Evolutionary conservation across 2,888 invertebrate genomes (phyloP).

Genomic region (Sussaba pulchella): DNA sequence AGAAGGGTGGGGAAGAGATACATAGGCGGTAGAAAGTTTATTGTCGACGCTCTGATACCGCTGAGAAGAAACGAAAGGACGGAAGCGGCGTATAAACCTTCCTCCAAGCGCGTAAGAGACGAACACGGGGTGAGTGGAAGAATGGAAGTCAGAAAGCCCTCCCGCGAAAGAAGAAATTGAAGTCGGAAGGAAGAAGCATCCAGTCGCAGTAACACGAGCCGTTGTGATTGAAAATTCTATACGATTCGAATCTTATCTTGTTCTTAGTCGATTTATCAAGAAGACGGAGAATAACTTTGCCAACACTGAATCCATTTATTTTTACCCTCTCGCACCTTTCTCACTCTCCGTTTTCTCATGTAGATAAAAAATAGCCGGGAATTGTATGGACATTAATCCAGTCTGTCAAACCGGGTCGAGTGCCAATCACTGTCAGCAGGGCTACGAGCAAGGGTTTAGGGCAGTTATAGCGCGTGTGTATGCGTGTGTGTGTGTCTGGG

Average conservation of each 20-base stretch:
- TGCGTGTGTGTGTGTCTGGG: not conserved
- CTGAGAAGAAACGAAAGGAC: slow-evolving; percentile 19
- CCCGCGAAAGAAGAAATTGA: slow-evolving; percentile 29
- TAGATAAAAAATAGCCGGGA: not conserved
- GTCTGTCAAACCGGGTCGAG: slow-evolving; percentile 30
- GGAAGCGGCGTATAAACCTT: slow-evolving; percentile 49
- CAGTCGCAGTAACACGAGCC: slow-evolving; percentile 36
- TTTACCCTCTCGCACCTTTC: not conserved
- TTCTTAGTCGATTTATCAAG: slow-evolving; percentile 39
- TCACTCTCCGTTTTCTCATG: not conserved
- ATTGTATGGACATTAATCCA: slow-evolving; percentile 21
- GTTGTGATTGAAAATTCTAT: slow-evolving; percentile 46
- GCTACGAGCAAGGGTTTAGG: not conserved
- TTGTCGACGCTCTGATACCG: slow-evolving; percentile 51
- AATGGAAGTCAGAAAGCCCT: slow-evolving; percentile 17
- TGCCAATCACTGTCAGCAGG: not conserved
- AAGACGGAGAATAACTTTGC: slow-evolving; percentile 1
- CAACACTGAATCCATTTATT: not conserved
- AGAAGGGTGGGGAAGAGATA: too few relatives aligned
- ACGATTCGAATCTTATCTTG: slow-evolving; percentile 38
- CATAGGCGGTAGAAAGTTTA: slow-evolving; percentile 59
- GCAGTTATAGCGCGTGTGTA: not conserved
- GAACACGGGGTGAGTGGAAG: not conserved
- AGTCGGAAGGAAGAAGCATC: slow-evolving; percentile 15
- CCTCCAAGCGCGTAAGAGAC: not conserved